Evolutionary conservation across 35 echinoderm and acorn worm genomes (phyloP), one percentile per base, ranked within the genome.

Genomic region (Diadema setosum): DNA sequence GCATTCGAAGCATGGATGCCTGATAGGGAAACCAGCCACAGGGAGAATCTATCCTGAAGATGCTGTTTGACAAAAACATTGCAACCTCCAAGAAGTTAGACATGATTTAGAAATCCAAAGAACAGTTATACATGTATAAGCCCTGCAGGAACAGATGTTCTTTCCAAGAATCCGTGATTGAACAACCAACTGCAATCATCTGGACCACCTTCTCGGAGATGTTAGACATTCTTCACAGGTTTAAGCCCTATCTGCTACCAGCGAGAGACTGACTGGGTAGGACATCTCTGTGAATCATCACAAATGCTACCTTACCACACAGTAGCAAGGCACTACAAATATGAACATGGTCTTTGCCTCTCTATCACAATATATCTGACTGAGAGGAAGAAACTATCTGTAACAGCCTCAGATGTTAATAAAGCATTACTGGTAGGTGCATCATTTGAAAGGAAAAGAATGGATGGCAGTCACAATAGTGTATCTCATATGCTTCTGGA

Each of bases 401-500:
- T 24, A 67, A 67, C 1, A 67, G 3, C 63, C 63, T 29, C 63
- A 24, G 63, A 67, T 67, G 63, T 67, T 24, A 18, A 67, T 67
- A 29, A 67, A 31, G 63, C 63, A 67, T 26, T 67, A 11, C 1
- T 67, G 48, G 48, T n/a, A 9, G 63, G 63, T 1, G 63, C 63
- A 67, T 67, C n/a, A n/a, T n/a, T 67, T 1, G 63, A 24, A 24
- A 29, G 63, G 11, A 67, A 2, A 2, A 67, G 63, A 67, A 29
- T 29, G 31, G 63, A 67, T 67, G 63, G 63, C 63, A 67, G 31
- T 18, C 63, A 67, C 63, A 67, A 67, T 67, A 18, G 63, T 31
- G 63, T 67, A 24, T 67, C 63, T 67, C 63, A 86, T 27, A 86
- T 86, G 84, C 58, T 86, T 17, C 63, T 86, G 16, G 58, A 86